phyloP scores from a whole-genome alignment of 2,113 vertebrate genomes.

The Oostethus manadensis region DNA sequence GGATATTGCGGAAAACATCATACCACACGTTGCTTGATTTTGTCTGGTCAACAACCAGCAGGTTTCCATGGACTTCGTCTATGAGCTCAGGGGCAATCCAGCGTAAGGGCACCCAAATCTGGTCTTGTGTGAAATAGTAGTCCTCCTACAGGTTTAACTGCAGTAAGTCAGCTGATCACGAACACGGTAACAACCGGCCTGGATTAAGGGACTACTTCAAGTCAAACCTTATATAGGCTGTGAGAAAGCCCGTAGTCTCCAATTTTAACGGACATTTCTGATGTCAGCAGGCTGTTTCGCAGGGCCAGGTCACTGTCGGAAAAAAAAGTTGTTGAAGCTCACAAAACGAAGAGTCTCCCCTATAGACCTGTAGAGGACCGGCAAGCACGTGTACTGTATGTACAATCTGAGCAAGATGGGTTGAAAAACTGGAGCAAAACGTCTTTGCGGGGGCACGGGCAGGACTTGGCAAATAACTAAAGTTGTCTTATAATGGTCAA shows the following conservation, averaged over 20 bases:
- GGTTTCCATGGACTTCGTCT: slow-evolving; percentile 93
- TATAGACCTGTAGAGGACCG: no score
- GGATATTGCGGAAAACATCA: neutral
- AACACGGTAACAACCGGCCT: neutral
- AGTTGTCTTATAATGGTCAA: no score
- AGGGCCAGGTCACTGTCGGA: slow-evolving; percentile 86
- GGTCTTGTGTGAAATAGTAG: slow-evolving; percentile 93
- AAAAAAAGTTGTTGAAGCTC: neutral
- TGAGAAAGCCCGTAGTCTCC: slow-evolving; percentile 94
- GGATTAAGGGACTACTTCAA: neutral
- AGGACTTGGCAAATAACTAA: no score
- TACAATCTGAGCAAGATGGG: no score
- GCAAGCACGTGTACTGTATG: no score
- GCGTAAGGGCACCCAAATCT: slow-evolving; percentile 95
- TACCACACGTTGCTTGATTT: slow-evolving; percentile 95
- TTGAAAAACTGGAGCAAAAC: no score
- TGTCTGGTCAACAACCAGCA: slow-evolving; percentile 92
- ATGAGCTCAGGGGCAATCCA: slow-evolving; percentile 98
- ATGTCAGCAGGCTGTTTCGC: slow-evolving; percentile 89
- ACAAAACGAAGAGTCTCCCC: no score
- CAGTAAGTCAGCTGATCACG: neutral
- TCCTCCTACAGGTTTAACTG: slow-evolving; percentile 78
- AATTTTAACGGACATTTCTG: slow-evolving; percentile 90
- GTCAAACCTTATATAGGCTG: slow-evolving; percentile 88
- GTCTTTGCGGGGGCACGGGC: no score